These are phyloP conservation scores for Philotrypesis tridentata DNA, from an alignment of 1,140 invertebrate species.

Conservation along the genomic window DNA sequence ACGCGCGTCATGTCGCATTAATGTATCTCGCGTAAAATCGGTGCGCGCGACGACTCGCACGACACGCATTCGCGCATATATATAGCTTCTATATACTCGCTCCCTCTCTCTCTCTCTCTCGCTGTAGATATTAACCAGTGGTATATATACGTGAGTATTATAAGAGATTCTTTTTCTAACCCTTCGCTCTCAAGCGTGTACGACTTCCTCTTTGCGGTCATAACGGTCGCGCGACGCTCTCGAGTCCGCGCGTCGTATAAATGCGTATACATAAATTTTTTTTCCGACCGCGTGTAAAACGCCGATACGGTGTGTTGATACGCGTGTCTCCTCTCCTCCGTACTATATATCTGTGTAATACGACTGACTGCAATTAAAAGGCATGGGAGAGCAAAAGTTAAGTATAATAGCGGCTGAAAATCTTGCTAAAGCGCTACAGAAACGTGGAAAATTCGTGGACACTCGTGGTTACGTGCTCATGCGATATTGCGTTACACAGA, in stretches of 20 bases:
- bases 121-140: background rate
- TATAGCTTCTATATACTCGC: background rate
- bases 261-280: too few species aligned
- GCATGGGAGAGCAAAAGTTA: too few species aligned
- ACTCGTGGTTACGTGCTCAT: too few species aligned
- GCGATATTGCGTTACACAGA: background rate
- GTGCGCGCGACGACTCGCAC: slow-evolving; percentile 65
- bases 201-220: slow-evolving; percentile 46
- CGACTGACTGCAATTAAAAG: too few species aligned
- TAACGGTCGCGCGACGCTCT: slow-evolving; percentile 1
- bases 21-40: slow-evolving; percentile 70
- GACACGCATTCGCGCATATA: slow-evolving; percentile 63
- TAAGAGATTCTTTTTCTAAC: slow-evolving; percentile 37
- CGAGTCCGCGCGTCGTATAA: background rate
- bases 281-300: background rate
- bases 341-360: too few species aligned
- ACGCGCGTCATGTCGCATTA: slow-evolving; percentile 66
- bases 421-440: background rate
- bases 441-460: background rate
- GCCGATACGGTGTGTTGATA: slow-evolving; percentile 21
- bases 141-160: slow-evolving; percentile 17
- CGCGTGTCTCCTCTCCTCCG: too few species aligned
- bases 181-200: slow-evolving; percentile 24
- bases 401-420: too few species aligned
- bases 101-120: too few species aligned